Evolutionary conservation across 2,797 vertebrate species (phyloP).

Genomic region (Hybognathus amarus): DNA sequence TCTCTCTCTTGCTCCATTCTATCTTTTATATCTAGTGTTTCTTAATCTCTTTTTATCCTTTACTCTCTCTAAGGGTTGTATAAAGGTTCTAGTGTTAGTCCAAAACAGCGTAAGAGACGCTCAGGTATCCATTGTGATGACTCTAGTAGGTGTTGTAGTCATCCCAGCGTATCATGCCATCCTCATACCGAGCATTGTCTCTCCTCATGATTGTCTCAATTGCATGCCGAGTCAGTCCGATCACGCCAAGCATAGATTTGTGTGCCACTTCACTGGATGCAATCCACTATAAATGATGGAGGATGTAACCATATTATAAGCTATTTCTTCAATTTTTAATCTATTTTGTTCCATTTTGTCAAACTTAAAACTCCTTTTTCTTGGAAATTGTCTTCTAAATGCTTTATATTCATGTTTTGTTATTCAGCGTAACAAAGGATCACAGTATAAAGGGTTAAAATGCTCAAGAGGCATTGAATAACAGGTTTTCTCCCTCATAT

Average conservation of each 20-base stretch:
- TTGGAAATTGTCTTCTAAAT: not conserved
- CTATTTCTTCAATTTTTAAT: not conserved
- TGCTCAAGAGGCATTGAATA: not conserved
- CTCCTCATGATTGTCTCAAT: constrained; percentile 62
- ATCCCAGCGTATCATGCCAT: constrained; percentile 23
- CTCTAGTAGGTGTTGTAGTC: constrained; percentile 53
- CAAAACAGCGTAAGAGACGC: constrained; percentile 86
- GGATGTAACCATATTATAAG: not conserved
- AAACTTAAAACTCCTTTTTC: not conserved
- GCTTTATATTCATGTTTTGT: not conserved
- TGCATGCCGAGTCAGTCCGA: constrained; percentile 72
- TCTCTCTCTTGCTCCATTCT: constrained; percentile 17
- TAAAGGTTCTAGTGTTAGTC: constrained; percentile 85
- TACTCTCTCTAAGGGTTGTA: constrained; percentile 84
- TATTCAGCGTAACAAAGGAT: not conserved
- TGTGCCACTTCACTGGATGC: constrained; percentile 72
- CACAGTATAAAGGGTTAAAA: not conserved
- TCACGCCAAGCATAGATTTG: constrained; percentile 76
- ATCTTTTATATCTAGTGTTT: constrained; percentile 64
- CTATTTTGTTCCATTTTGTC: not conserved
- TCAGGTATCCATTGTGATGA: constrained; percentile 78
- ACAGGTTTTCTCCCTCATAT: not conserved
- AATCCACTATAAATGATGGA: constrained; percentile 1
- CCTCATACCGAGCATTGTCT: constrained; percentile 68
- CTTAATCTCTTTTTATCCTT: constrained; percentile 76